Evolutionary conservation across 2,113 vertebrate genomes (phyloP).

Genomic region (Romanogobio albipinnatus): DNA sequence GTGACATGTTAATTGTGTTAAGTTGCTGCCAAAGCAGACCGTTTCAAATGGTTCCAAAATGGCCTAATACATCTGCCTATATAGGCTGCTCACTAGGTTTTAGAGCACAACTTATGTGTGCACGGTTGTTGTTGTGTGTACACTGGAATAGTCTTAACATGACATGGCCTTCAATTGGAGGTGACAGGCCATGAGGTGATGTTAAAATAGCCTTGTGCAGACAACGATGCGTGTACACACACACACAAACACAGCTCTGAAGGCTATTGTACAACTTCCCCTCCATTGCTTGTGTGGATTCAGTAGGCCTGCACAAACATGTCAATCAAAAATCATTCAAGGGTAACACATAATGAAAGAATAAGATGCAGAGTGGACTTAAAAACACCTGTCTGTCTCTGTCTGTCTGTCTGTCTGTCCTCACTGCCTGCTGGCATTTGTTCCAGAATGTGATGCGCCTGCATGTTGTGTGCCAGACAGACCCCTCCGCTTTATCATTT

Average conservation of each 20-base stretch:
- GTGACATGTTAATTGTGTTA: background rate
- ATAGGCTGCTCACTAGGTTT: background rate
- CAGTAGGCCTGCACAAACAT: slow-evolving; percentile 27
- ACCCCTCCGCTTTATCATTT: slow-evolving; percentile 48
- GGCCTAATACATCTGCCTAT: background rate
- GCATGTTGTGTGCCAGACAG: slow-evolving; percentile 19
- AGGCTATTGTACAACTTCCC: slow-evolving; percentile 5
- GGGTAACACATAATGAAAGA: slow-evolving; percentile 19
- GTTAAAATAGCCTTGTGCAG: slow-evolving; percentile 34
- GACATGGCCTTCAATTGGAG: slow-evolving; percentile 28
- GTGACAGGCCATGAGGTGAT: slow-evolving; percentile 44
- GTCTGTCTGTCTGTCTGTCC: slow-evolving; percentile 16
- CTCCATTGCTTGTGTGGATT: background rate
- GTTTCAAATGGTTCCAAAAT: background rate
- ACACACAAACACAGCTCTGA: slow-evolving; percentile 10
- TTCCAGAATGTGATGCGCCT: background rate
- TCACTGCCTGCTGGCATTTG: slow-evolving; percentile 31
- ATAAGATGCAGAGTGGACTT: slow-evolving; percentile 24
- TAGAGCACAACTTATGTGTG: slow-evolving; percentile 1
- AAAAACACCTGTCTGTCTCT: slow-evolving; percentile 12
- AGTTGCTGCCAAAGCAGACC: background rate
- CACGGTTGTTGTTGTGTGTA: background rate
- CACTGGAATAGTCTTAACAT: background rate
- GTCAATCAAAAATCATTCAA: slow-evolving; percentile 38
- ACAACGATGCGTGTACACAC: background rate